Percentiles rank a stretch among this genome's conserved stretches.
Conservation (phyloP, 2,113 vertebrate species). For the Siphamia tubifer region DNA sequence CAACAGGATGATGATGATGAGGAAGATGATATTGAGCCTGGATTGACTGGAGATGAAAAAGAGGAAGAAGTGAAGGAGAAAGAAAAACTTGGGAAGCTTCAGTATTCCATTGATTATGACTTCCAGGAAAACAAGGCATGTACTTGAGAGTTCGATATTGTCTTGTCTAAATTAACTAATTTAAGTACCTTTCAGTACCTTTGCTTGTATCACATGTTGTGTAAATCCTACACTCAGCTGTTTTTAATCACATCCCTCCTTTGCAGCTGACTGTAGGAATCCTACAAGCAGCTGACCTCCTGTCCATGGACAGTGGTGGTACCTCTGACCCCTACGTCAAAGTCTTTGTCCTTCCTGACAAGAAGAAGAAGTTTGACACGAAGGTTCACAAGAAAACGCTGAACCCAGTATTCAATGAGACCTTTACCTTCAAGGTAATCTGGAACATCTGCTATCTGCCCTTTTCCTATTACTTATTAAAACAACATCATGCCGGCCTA, state of each 20-base stretch:
- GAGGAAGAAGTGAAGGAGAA: slow-evolving; percentile 95
- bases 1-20: slow-evolving; percentile 88
- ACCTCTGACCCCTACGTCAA: slow-evolving; percentile 98
- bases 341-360: slow-evolving; percentile 95
- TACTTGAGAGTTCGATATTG: neutral
- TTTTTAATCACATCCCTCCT: neutral
- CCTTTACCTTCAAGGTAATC: slow-evolving; percentile 93
- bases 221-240: neutral
- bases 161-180: neutral
- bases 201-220: too few relatives aligned
- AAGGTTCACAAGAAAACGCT: slow-evolving; percentile 98
- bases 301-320: slow-evolving; percentile 94
- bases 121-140: slow-evolving; percentile 94
- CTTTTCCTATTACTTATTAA: slow-evolving; percentile 31
- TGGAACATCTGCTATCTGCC: neutral
- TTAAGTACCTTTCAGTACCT: too few relatives aligned
- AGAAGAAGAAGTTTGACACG: slow-evolving; percentile 97
- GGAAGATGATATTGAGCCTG: slow-evolving; percentile 88
- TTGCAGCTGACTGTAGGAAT: slow-evolving; percentile 92
- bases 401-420: slow-evolving; percentile 96
- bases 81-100: slow-evolving; percentile 94
- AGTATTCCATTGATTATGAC: slow-evolving; percentile 96
- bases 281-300: slow-evolving; percentile 94
- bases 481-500: neutral
- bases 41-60: slow-evolving; percentile 91